Conservation (phyloP, 2,888 invertebrate species). For the Orthonevra nobilis region DNA sequence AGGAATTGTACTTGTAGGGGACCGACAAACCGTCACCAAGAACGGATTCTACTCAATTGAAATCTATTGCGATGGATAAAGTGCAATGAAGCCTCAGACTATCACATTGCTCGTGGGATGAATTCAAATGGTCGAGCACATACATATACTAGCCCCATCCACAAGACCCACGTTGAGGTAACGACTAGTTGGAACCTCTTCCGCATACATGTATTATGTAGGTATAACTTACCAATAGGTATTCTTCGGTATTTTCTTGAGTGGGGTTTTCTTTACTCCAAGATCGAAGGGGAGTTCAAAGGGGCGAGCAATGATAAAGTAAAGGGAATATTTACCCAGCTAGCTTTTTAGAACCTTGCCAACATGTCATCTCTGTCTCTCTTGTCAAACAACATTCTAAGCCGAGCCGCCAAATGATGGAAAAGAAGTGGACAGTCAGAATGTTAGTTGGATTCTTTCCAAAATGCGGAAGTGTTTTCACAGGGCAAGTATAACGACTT, state of each 20-base stretch:
- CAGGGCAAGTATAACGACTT: constrained; percentile 11
- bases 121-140: constrained; percentile 35
- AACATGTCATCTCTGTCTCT: constrained; percentile 32
- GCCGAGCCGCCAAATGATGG: background rate
- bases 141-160: constrained; percentile 1
- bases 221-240: no score
- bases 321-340: constrained; percentile 4
- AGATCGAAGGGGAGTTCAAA: background rate
- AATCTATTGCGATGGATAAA: constrained; percentile 45
- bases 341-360: background rate
- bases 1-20: background rate
- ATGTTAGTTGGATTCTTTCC: constrained; percentile 42
- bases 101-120: constrained; percentile 49
- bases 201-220: no score
- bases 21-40: constrained; percentile 35
- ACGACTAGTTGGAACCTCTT: constrained; percentile 43
- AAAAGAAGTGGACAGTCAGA: constrained; percentile 16
- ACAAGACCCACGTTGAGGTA: background rate
- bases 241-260: constrained; percentile 28
- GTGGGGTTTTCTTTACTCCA: constrained; percentile 19
- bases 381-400: constrained; percentile 57
- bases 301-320: no score
- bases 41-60: constrained; percentile 62
- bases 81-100: constrained; percentile 59
- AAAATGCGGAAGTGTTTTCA: constrained; percentile 61